phyloP scores from a whole-genome alignment of 2,113 vertebrate species.

The Glaucidium brasilianum region DNA sequence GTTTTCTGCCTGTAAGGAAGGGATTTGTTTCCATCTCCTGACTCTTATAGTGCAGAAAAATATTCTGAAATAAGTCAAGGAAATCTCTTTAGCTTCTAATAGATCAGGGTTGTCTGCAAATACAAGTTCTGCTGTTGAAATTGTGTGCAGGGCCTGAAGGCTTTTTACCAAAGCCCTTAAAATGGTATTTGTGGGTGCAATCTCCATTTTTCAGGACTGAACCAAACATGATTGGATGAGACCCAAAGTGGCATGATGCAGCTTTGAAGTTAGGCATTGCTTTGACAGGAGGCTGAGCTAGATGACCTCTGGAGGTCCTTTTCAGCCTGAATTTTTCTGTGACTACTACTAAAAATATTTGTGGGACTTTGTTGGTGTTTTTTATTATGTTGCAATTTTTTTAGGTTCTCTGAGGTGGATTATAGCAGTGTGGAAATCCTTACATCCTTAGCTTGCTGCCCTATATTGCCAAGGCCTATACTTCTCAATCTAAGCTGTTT shows the following conservation, averaged over 20 bases:
- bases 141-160: background rate
- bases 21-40: background rate
- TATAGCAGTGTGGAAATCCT: background rate
- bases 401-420: background rate
- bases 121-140: background rate
- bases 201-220: background rate
- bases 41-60: background rate
- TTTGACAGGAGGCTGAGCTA: background rate
- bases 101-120: background rate
- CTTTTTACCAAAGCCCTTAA: background rate
- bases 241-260: background rate
- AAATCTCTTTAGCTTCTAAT: background rate
- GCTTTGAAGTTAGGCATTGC: background rate
- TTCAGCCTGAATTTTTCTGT: background rate
- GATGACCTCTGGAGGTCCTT: background rate
- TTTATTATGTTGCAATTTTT: background rate
- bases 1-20: background rate
- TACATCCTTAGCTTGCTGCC: background rate
- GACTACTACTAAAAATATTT: background rate
- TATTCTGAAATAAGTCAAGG: background rate
- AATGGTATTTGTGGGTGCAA: background rate
- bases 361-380: background rate
- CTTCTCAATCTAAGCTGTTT: background rate
- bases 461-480: rapidly evolving
- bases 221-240: background rate